Evolutionary conservation across 2,113 vertebrate species (phyloP).

Genomic region (Dolichallabes microphthalmus): DNA sequence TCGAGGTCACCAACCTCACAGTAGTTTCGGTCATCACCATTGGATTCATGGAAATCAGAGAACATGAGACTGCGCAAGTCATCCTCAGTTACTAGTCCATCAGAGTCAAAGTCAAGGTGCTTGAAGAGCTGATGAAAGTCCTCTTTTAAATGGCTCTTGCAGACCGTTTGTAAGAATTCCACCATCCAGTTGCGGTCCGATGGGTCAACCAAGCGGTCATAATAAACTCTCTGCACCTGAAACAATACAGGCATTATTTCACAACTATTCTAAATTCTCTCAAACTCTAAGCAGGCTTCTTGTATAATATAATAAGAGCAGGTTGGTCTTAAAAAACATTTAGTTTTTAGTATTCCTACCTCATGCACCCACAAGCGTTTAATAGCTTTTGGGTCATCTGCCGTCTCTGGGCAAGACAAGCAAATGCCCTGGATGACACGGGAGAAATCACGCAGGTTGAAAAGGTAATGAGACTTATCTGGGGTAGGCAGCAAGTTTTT

Average conservation of each 20-base stretch:
- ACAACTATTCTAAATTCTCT: not conserved
- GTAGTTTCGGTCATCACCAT: slow-evolving; percentile 82
- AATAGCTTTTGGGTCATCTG: slow-evolving; percentile 70
- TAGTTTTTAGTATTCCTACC: slow-evolving; percentile 65
- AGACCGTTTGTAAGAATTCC: slow-evolving; percentile 71
- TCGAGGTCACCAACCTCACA: slow-evolving; percentile 76
- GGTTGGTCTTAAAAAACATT: not conserved
- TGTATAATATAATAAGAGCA: not conserved
- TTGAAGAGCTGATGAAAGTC: slow-evolving; percentile 83
- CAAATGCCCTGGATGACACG: slow-evolving; percentile 90
- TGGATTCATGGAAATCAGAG: slow-evolving; percentile 87
- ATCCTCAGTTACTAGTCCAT: slow-evolving; percentile 82
- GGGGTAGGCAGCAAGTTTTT: slow-evolving; percentile 87
- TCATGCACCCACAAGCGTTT: slow-evolving; percentile 91
- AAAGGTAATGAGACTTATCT: slow-evolving; percentile 88
- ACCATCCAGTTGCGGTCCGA: slow-evolving; percentile 82
- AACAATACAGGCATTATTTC: slow-evolving; percentile 11
- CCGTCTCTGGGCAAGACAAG: slow-evolving; percentile 82
- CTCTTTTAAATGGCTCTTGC: slow-evolving; percentile 72
- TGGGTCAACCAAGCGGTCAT: slow-evolving; percentile 86
- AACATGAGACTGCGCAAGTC: slow-evolving; percentile 90
- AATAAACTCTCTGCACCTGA: slow-evolving; percentile 88
- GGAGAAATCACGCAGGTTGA: slow-evolving; percentile 89
- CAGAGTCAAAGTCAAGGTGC: slow-evolving; percentile 76
- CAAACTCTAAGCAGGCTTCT: not conserved